Percentiles rank a stretch among this genome's conserved stretches.
Conservation (phyloP, 53 echinoderm and acorn worm genomes). For the Apostichopus leukothele region DNA sequence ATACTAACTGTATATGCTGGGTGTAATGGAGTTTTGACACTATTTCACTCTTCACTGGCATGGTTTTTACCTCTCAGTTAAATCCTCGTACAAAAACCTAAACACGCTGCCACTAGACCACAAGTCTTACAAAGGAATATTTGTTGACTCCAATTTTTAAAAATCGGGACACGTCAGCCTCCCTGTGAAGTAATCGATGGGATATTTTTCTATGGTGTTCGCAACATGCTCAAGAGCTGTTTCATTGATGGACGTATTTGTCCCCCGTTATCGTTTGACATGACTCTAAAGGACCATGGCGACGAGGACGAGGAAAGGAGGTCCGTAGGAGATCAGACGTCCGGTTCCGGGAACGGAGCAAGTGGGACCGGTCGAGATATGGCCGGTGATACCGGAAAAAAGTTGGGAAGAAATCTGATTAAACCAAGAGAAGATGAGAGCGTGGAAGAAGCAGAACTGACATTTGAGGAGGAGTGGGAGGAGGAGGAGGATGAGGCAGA, state of each 20-base stretch:
- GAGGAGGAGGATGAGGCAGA: not conserved
- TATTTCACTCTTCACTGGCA: too few species aligned
- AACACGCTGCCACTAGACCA: too few species aligned
- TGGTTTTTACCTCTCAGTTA: too few species aligned
- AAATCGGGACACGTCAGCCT: too few species aligned
- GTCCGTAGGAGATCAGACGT: not conserved
- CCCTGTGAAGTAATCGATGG: too few species aligned
- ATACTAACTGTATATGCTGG: too few species aligned
- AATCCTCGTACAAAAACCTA: too few species aligned
- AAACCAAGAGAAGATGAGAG: not conserved
- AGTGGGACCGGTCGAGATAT: not conserved
- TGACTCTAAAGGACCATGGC: not conserved
- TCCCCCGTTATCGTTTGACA: conserved; percentile 20
- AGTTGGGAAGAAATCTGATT: not conserved
- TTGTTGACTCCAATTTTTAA: too few species aligned
- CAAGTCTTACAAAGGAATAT: too few species aligned
- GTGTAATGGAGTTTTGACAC: too few species aligned
- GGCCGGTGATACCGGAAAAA: not conserved
- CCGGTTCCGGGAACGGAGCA: not conserved
- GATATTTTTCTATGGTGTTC: too few species aligned
- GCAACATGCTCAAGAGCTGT: conserved; percentile 17
- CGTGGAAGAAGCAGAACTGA: not conserved
- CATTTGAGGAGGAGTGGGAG: not conserved
- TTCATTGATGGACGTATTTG: conserved; percentile 25
- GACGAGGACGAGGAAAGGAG: not conserved